phyloP scores from a whole-genome alignment of 2,113 vertebrate genomes.

The Lagopus muta region DNA sequence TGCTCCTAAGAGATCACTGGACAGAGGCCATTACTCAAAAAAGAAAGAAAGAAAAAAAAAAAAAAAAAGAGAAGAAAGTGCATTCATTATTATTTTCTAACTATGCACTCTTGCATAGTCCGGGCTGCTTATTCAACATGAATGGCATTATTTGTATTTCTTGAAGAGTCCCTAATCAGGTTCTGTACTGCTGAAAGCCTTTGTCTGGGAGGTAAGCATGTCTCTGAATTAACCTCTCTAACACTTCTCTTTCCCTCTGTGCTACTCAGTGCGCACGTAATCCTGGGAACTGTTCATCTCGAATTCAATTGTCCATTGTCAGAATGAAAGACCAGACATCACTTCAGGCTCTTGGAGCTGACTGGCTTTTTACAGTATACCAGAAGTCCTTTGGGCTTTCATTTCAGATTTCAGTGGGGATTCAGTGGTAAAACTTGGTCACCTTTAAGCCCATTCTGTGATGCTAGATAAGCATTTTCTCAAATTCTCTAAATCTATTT shows the following conservation, averaged over 20 bases:
- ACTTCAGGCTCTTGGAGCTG: slow-evolving; percentile 42
- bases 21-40: slow-evolving; percentile 41
- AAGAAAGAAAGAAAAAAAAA: not conserved
- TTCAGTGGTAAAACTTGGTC: slow-evolving; percentile 49
- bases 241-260: slow-evolving; percentile 20
- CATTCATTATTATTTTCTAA: not conserved
- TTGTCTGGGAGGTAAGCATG: slow-evolving; percentile 16
- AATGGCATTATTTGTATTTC: slow-evolving; percentile 54
- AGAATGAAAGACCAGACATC: slow-evolving; percentile 60
- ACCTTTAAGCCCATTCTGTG: not conserved
- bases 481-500: slow-evolving; percentile 40
- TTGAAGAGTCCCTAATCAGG: slow-evolving; percentile 27
- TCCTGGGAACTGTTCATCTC: slow-evolving; percentile 59
- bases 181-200: slow-evolving; percentile 32
- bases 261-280: not conserved
- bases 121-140: not conserved
- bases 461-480: slow-evolving; percentile 12
- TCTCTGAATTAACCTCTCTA: slow-evolving; percentile 39
- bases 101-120: not conserved
- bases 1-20: slow-evolving; percentile 41
- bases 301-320: slow-evolving; percentile 54
- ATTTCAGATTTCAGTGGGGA: slow-evolving; percentile 45
- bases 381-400: slow-evolving; percentile 40
- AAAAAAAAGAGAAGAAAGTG: not conserved
- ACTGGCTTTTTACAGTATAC: slow-evolving; percentile 52